Base-by-base conservation (phyloP, 2,113 vertebrate species). In the Malurus melanocephalus region DNA sequence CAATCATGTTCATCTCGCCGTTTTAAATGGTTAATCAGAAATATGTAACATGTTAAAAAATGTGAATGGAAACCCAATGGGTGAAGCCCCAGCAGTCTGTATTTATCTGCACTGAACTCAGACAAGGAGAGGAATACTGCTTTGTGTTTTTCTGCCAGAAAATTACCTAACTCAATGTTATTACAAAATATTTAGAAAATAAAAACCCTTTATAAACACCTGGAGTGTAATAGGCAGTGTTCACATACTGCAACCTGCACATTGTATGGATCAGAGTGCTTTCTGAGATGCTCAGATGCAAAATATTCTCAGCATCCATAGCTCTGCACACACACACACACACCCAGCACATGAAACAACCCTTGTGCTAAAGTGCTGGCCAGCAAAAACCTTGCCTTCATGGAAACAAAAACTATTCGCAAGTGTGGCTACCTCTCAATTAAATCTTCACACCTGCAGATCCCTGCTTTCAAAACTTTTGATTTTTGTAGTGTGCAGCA, bases 1-100 rank as follows among this genome's bases (percentile, higher is more conserved):
- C 87, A 87, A 95, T 97, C 90, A 85, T 53, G 79, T 88, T 91
- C 90, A 56, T 94, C 95, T 96, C 84, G 45, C 27, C 30, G 8
- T 84, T 96, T 95, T 92, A 90, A 92, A 92, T 92, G 93, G 90
- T 80, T 94, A 95, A 78, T 86, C 85, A 82, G 94, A 96, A 95
- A 93, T 85, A 94, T 84, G 93, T 92, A 88, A 94, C 82, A 40
- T 52, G 89, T 59, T 82, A 46, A 60, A 65, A 86, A 85, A 85
- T 53, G 64, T 60, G 71, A 67, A 66, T 2, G 30, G 66, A 73
- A 80, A 53, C 21, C 71, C 68, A 78, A 68, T 6, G 57, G 20
- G 40, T 2, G 46, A 48, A 76, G 26, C 38, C n/a, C 40, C 42
- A 24, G 69, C 24, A 62, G 32, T 28, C 77, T 65, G 18, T 4